These are phyloP conservation scores for Taurulus bubalis DNA, from an alignment of 2,113 vertebrate genomes.

Conservation along the genomic window DNA sequence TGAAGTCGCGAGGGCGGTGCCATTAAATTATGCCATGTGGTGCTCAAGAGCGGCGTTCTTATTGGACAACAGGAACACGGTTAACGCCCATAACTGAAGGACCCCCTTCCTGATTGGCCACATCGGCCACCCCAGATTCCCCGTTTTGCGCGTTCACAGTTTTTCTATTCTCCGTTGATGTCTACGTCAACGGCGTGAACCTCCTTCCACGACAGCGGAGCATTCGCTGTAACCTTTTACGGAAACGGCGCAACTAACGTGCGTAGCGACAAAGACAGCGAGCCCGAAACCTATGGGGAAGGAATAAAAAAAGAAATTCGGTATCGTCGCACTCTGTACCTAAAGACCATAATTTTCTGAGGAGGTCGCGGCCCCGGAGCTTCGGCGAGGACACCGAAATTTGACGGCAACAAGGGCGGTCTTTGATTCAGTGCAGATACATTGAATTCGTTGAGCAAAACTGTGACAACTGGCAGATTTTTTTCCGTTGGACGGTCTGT, in stretches of 20 bases:
- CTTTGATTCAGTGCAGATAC: conserved; percentile 28
- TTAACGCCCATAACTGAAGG: conserved; percentile 68
- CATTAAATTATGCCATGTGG: conserved; percentile 82
- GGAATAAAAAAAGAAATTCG: conserved; percentile 80
- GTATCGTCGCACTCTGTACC: conserved; percentile 68
- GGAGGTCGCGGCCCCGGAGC: conserved; percentile 35
- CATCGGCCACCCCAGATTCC: conserved; percentile 65
- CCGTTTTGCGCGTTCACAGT: conserved; percentile 74
- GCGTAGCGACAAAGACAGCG: conserved; percentile 85
- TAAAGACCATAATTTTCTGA: conserved; percentile 51
- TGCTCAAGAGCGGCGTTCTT: conserved; percentile 36
- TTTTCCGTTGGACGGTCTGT: conserved; percentile 79
- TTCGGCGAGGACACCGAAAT: conserved; percentile 53
- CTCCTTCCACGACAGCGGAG: background rate
- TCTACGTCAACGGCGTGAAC: conserved; percentile 64
- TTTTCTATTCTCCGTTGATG: conserved; percentile 70
- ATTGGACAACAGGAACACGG: conserved; percentile 61
- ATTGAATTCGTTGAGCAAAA: conserved; percentile 55
- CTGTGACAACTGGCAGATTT: conserved; percentile 73
- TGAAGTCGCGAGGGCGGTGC: conserved; percentile 72
- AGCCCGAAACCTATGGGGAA: conserved; percentile 82
- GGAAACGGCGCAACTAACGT: conserved; percentile 72
- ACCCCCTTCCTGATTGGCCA: conserved; percentile 76
- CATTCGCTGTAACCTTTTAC: conserved; percentile 41
- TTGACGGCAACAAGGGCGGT: conserved; percentile 40